A percentile compares a stretch with the other conserved stretches of the same genome.
Evolutionary conservation across 2,797 vertebrate species (phyloP).

Genomic region (Ciconia nigra): DNA sequence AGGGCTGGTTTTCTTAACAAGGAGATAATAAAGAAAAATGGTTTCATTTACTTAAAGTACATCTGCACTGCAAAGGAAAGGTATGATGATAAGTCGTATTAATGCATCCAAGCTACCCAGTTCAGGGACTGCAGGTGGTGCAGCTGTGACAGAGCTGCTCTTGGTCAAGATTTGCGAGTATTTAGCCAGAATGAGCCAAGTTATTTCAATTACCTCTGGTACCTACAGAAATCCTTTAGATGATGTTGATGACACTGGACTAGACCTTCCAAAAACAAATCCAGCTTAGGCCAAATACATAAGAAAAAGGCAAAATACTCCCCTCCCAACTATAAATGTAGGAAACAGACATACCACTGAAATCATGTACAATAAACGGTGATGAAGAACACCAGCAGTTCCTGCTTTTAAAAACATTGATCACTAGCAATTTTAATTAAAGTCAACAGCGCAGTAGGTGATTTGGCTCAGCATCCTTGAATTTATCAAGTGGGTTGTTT

Average conservation of each 20-base stretch:
- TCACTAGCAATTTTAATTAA: conserved; percentile 24
- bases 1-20: conserved; percentile 18
- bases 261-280: not conserved
- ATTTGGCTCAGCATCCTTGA: not conserved
- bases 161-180: not conserved
- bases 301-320: not conserved
- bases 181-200: not conserved
- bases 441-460: not conserved
- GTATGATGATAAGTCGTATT: not conserved
- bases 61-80: not conserved
- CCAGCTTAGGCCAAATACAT: not conserved
- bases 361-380: not conserved
- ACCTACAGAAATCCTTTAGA: not conserved
- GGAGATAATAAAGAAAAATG: conserved; percentile 35
- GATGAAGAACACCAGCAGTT: not conserved
- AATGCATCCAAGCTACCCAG: not conserved
- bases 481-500: conserved; percentile 1
- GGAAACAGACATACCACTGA: not conserved
- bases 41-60: conserved; percentile 35
- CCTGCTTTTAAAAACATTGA: not conserved
- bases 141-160: not conserved
- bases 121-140: not conserved
- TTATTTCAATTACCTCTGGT: not conserved
- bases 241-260: not conserved
- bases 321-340: not conserved